These are phyloP conservation scores for Rotaria magnacalcarata DNA, from an alignment of 2,888 invertebrate genomes.

Conservation along the genomic window DNA sequence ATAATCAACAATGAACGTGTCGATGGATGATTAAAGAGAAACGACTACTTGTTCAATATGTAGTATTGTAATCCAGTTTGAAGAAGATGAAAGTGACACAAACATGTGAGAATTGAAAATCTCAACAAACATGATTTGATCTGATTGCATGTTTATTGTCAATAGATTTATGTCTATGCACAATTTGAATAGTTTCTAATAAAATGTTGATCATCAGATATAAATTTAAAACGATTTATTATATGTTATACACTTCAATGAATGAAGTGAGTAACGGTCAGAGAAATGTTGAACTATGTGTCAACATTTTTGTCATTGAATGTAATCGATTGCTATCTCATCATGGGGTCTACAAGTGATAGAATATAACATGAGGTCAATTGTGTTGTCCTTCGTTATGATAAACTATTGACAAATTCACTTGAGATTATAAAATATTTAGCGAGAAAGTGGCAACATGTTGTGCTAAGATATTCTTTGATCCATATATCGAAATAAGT, in stretches of 20 bases:
- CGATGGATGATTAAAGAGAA: conserved; percentile 10
- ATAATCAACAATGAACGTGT: conserved; percentile 1
- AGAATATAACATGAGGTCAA: background rate
- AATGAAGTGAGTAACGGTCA: background rate
- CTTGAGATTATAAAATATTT: background rate
- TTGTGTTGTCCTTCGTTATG: background rate
- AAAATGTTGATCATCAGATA: conserved; percentile 9
- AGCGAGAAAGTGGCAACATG: background rate
- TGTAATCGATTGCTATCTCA: background rate
- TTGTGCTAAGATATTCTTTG: conserved; percentile 2
- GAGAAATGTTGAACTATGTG: background rate
- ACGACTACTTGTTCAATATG: background rate
- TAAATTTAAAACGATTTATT: background rate
- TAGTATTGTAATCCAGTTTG: background rate
- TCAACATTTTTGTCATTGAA: background rate
- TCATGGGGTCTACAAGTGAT: background rate
- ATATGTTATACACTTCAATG: background rate
- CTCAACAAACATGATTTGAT: background rate
- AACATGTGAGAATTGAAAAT: background rate
- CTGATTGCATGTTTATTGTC: conserved; percentile 15
- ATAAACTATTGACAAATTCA: background rate
- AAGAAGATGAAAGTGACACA: background rate
- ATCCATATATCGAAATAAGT: background rate
- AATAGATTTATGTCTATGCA: background rate
- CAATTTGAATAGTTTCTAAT: background rate